phyloP scores from a whole-genome alignment of 2,888 invertebrate genomes.

The Adineta ricciae region DNA sequence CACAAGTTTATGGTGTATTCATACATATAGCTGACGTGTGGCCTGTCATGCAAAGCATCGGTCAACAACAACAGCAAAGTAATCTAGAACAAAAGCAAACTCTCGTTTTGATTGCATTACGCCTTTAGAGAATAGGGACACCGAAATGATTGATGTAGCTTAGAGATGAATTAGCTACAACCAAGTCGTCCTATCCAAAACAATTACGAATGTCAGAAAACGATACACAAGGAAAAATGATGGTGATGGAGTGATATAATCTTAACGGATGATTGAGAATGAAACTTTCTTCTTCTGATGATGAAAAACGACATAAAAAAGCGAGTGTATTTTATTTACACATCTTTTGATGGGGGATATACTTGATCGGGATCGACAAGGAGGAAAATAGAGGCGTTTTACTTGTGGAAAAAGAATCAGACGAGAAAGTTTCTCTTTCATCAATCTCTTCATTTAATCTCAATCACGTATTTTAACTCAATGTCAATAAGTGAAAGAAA shows the following conservation, averaged over 20 bases:
- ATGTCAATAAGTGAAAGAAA: background rate
- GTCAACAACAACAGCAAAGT: background rate
- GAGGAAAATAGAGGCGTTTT: background rate
- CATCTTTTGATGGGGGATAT: background rate
- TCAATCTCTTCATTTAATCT: background rate
- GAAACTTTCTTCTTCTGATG: background rate
- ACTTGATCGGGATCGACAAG: background rate
- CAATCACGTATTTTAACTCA: background rate
- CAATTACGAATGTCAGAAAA: background rate
- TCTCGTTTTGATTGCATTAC: too few relatives aligned
- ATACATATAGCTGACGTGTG: conserved; percentile 9
- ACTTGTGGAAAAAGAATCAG: background rate
- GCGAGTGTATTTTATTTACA: background rate
- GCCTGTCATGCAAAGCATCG: background rate
- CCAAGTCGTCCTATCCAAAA: background rate
- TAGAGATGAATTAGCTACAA: background rate
- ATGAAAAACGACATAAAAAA: background rate
- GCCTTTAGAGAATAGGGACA: background rate
- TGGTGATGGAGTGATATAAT: background rate
- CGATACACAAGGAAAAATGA: background rate
- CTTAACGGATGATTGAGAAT: background rate
- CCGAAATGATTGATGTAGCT: background rate
- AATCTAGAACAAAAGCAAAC: background rate
- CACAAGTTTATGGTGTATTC: background rate
- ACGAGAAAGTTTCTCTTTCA: background rate